These are phyloP conservation scores for Neuroscelio doddi DNA, from an alignment of 2,888 invertebrate genomes.

Conservation along the genomic window DNA sequence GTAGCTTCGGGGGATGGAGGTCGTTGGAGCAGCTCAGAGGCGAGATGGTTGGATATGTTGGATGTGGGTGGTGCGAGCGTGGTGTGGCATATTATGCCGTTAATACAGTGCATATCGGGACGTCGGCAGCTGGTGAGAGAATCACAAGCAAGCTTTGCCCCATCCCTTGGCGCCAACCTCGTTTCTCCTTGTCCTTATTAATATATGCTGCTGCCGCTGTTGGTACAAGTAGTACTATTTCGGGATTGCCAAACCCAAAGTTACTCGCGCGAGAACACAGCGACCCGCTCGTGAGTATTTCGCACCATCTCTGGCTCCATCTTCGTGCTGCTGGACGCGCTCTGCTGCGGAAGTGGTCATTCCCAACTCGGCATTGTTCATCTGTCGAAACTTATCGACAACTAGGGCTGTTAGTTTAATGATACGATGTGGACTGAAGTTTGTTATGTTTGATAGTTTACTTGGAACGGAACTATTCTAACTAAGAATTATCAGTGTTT, in stretches of 20 bases:
- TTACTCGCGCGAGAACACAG: slow-evolving; percentile 51
- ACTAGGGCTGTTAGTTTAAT: slow-evolving; percentile 10
- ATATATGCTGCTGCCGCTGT: slow-evolving; percentile 53
- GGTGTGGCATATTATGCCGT: slow-evolving; percentile 66
- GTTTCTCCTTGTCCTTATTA: slow-evolving; percentile 55
- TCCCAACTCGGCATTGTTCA: slow-evolving; percentile 23
- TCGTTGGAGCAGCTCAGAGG: slow-evolving; percentile 18
- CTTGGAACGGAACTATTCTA: too few species aligned
- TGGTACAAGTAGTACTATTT: slow-evolving; percentile 56
- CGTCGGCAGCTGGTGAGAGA: slow-evolving; percentile 63
- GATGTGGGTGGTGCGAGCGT: slow-evolving; percentile 57
- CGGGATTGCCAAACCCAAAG: slow-evolving; percentile 55
- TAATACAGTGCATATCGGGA: slow-evolving; percentile 67
- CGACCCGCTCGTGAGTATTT: slow-evolving; percentile 15
- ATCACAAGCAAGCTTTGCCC: slow-evolving; percentile 53
- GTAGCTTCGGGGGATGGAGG: slow-evolving; percentile 33
- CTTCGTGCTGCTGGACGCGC: slow-evolving; percentile 16
- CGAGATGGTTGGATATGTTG: slow-evolving; percentile 54
- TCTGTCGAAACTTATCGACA: slow-evolving; percentile 33
- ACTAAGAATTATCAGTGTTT: too few species aligned
- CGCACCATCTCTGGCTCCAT: slow-evolving; percentile 7
- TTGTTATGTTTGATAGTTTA: slow-evolving; percentile 15
- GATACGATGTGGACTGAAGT: slow-evolving; percentile 6
- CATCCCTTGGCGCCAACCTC: slow-evolving; percentile 18
- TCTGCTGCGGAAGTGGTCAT: slow-evolving; percentile 16